These are phyloP conservation scores for Drosophila varians DNA, from an alignment of 1,140 invertebrate species.

Conservation along the genomic window DNA sequence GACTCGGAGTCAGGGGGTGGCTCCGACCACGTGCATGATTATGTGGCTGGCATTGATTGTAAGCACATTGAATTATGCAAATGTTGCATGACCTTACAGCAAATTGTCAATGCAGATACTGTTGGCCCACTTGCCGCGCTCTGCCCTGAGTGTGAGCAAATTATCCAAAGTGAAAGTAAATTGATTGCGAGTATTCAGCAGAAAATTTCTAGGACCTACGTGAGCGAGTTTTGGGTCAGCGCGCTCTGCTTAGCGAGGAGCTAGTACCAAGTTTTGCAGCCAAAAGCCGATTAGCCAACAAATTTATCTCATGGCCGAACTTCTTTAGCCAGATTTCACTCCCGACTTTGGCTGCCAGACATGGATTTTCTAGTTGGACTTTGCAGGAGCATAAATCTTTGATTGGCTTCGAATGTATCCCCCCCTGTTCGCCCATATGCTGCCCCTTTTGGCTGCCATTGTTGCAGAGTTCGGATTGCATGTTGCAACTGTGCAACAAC, in stretches of 20 bases:
- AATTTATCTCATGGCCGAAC: conserved; percentile 25
- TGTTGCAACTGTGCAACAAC: conserved; percentile 9
- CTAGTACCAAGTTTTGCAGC: not conserved
- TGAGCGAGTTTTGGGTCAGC: conserved; percentile 30
- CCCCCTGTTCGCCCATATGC: not conserved
- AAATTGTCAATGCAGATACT: conserved; percentile 67
- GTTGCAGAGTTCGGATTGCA: conserved; percentile 23
- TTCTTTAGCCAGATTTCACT: conserved; percentile 6
- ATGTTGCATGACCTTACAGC: conserved; percentile 48
- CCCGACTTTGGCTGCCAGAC: conserved; percentile 33
- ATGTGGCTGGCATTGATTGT: conserved; percentile 67
- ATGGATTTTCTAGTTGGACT: conserved; percentile 21
- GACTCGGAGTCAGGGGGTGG: no score
- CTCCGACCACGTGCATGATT: conserved; percentile 53
- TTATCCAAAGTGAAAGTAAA: conserved; percentile 64
- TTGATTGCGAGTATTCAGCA: conserved; percentile 69
- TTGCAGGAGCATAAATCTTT: conserved; percentile 28
- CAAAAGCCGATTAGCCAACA: conserved; percentile 45
- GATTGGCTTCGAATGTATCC: conserved; percentile 35
- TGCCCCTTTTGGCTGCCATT: conserved; percentile 8
- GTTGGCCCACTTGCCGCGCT: not conserved
- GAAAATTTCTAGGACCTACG: conserved; percentile 23
- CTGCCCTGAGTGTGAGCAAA: conserved; percentile 34
- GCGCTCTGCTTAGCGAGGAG: not conserved
- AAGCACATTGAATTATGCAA: conserved; percentile 78